Evolutionary conservation across 2,888 invertebrate genomes (phyloP), one percentile per base, ranked within the genome.

Genomic region (Xestia rhomboidea): DNA sequence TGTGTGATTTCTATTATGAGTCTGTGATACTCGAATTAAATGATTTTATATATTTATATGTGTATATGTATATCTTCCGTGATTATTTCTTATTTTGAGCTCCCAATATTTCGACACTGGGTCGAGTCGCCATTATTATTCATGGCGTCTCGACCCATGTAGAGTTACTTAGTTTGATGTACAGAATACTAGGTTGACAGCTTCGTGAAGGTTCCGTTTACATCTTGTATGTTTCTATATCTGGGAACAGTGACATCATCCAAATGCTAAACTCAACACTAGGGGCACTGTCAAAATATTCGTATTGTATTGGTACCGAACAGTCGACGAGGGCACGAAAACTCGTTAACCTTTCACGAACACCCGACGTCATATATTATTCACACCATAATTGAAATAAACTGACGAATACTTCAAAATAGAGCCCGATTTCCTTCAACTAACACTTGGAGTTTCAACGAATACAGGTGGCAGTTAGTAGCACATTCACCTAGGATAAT

Each of bases 311-410:
- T 44, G 46, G 54, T 38, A 76, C 21, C 21, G 44, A 68, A 82
- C 84, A 84, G 81, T 84, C 83, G 77, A 76, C 83, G 87, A 85
- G 91, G 91, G 90, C 91, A 89, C 86, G 92, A 91, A 92, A 83
- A 88, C 93, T 92, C 89, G 94, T 95, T 95, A 95, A 96, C 96
- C 96, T 96, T 95, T 96, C 95, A 95, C 95, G 95, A 89, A 82
- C 71, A 87, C 89, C 86, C 86, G 57, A 62, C 73, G 78, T 76
- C 80, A 92, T 93, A 88, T 92, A 93, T 95, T 94, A 95, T 95
- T 94, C 93, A 95, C 92, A 88, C 89, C 87, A 86, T 91, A 92
- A 92, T 91, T 90, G 90, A 89, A 90, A 87, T 81, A 78, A 85
- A 89, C 88, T 79, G 77, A 82, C 89, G 78, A 87, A 89, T 91